phyloP scores from a whole-genome alignment of 2,888 invertebrate genomes.

The Heteromurus nitidus region DNA sequence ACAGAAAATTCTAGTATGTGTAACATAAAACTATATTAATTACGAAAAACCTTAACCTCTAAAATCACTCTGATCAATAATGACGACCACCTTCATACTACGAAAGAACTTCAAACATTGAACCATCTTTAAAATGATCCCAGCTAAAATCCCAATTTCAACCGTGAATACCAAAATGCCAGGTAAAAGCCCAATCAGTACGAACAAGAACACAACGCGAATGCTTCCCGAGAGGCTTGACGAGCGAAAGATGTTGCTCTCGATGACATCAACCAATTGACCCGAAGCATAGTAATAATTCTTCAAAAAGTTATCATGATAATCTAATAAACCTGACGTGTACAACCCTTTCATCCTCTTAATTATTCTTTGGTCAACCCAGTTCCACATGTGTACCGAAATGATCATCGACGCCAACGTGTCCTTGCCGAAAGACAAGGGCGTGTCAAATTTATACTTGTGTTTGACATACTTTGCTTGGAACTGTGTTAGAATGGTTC shows the following conservation, averaged over 20 bases:
- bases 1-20: too few species aligned
- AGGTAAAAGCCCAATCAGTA: not conserved
- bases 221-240: not conserved
- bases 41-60: too few species aligned
- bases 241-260: not conserved
- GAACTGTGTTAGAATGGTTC: not conserved
- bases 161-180: too few species aligned
- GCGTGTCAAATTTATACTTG: not conserved
- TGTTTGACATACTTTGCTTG: conserved; percentile 72
- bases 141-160: too few species aligned
- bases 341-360: conserved; percentile 3
- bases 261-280: not conserved
- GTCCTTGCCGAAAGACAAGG: conserved; percentile 8
- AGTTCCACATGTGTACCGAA: not conserved
- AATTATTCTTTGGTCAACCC: not conserved
- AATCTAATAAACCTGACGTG: not conserved
- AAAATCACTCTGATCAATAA: too few species aligned
- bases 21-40: too few species aligned
- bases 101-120: too few species aligned
- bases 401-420: not conserved
- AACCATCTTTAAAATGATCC: too few species aligned
- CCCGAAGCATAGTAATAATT: not conserved
- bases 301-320: not conserved
- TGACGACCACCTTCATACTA: too few species aligned
- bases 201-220: not conserved